These are phyloP conservation scores for Pelecanus crispus DNA, from an alignment of 2,113 vertebrate genomes.

Conservation along the genomic window DNA sequence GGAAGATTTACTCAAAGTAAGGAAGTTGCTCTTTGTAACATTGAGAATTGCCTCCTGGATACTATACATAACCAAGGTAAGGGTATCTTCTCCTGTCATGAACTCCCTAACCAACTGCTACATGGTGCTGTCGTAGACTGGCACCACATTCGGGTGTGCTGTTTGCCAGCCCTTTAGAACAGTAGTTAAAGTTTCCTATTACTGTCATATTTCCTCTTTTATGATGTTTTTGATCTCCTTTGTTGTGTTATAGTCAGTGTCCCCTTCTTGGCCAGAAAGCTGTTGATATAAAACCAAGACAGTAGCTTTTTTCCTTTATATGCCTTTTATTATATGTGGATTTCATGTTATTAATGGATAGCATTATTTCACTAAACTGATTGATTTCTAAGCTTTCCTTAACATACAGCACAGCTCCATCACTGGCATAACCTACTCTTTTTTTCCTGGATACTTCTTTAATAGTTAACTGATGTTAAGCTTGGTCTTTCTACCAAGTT, in stretches of 20 bases:
- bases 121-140: neutral
- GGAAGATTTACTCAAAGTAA: neutral
- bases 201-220: neutral
- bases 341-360: neutral
- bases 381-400: neutral
- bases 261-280: neutral
- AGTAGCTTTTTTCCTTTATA: neutral
- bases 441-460: neutral
- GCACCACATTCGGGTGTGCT: neutral
- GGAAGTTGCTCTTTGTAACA: neutral
- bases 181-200: neutral
- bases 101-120: neutral
- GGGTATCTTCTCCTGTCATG: neutral
- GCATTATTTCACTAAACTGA: neutral
- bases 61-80: neutral
- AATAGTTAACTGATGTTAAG: neutral
- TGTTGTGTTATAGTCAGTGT: neutral
- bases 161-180: neutral
- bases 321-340: neutral
- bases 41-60: neutral
- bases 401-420: neutral
- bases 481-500: neutral
- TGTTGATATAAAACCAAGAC: neutral
- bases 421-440: neutral
- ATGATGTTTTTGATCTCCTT: neutral